A percentile compares a stretch with the other conserved stretches of the same genome.
Evolutionary conservation across 1,140 invertebrate genomes (phyloP).

Genomic region (Lysiphlebus fabarum): DNA sequence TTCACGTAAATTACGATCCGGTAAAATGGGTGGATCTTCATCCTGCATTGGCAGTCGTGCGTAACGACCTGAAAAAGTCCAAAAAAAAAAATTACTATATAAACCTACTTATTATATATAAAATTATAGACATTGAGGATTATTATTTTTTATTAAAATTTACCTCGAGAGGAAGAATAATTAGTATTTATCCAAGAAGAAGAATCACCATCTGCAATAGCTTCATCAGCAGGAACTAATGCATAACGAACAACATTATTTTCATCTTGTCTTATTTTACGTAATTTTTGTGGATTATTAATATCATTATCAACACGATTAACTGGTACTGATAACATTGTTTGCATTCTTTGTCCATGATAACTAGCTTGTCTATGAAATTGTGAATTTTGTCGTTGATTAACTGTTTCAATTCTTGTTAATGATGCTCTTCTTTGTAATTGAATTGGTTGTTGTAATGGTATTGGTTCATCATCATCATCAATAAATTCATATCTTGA

Average conservation of each 20-base stretch:
- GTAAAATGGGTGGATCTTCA: conserved; percentile 26
- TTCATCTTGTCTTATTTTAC: conserved; percentile 16
- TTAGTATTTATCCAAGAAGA: conserved; percentile 10
- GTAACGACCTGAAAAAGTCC: conserved; percentile 46
- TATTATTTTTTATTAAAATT: background rate
- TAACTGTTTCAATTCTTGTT: conserved; percentile 15
- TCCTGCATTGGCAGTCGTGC: conserved; percentile 43
- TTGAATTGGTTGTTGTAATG: background rate
- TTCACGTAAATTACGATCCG: conserved; percentile 25
- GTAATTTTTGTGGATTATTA: background rate
- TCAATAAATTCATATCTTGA: conserved; percentile 47
- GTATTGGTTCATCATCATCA: conserved; percentile 33
- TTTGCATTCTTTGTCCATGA: conserved; percentile 18
- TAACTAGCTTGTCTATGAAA: conserved; percentile 20
- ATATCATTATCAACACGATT: conserved; percentile 1
- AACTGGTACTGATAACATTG: too few relatives aligned
- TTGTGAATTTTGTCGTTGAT: conserved; percentile 16
- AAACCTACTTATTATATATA: too few relatives aligned
- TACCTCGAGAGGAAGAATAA: conserved; percentile 20
- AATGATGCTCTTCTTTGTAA: conserved; percentile 20
- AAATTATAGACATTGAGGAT: too few relatives aligned
- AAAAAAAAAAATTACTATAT: background rate
- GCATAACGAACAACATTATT: conserved; percentile 19
- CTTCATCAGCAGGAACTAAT: conserved; percentile 21
- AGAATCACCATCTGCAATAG: conserved; percentile 9